Conservation (phyloP, 2,113 vertebrate species). For the Indicator maculatus region DNA sequence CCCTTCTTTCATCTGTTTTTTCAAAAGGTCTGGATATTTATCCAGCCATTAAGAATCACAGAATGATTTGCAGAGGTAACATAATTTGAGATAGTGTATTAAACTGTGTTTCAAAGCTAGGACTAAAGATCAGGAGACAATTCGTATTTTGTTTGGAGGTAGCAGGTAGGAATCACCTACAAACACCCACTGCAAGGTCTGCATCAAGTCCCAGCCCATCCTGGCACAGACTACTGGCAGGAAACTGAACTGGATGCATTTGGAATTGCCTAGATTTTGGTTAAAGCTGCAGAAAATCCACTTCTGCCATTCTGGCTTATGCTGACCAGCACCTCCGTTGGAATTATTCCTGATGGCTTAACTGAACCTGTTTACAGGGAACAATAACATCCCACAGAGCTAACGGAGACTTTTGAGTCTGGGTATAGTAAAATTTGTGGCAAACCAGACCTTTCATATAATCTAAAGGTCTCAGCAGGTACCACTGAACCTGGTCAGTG, state of each 20-base stretch:
- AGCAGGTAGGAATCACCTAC: background rate
- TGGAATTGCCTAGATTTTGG: background rate
- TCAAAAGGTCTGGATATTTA: background rate
- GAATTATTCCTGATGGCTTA: background rate
- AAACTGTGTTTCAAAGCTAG: background rate
- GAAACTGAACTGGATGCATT: background rate
- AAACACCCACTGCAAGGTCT: background rate
- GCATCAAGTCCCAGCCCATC: background rate
- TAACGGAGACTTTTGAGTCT: background rate
- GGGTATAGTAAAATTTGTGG: background rate
- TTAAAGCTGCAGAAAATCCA: background rate
- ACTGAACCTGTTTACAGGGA: background rate
- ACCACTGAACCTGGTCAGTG: background rate
- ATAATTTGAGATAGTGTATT: background rate
- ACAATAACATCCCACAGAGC: background rate
- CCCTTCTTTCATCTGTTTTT: background rate
- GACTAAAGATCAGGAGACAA: background rate
- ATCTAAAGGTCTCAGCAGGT: accelerated
- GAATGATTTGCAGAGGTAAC: background rate
- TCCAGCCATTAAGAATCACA: background rate
- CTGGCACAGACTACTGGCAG: background rate
- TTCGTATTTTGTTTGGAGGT: background rate
- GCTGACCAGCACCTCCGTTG: background rate
- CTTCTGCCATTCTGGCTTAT: background rate
- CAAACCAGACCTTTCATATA: background rate